Percentiles rank a stretch among this genome's conserved stretches.
Conservation (phyloP, 2,888 invertebrate genomes). For the Drosophila nigricruria region DNA sequence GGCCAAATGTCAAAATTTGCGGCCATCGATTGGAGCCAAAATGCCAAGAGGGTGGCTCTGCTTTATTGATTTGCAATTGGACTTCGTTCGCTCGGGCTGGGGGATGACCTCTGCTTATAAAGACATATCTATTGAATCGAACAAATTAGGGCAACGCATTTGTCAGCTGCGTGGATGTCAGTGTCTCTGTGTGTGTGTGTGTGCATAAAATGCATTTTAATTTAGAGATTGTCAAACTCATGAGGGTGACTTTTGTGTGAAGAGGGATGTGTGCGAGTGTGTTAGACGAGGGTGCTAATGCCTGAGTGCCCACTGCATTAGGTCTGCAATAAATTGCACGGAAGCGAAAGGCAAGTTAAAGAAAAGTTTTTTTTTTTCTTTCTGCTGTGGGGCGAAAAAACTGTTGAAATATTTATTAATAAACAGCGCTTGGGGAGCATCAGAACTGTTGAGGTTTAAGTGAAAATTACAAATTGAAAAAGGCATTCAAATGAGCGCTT, state of each 20-base stretch:
- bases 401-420: conserved; percentile 27
- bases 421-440: neutral
- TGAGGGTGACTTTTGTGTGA: conserved; percentile 31
- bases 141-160: conserved; percentile 46
- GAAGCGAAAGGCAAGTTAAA: conserved; percentile 40
- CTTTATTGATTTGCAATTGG: conserved; percentile 51
- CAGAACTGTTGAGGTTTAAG: conserved; percentile 5
- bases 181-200: conserved; percentile 31
- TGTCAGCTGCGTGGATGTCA: conserved; percentile 27
- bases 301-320: conserved; percentile 44
- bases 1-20: conserved; percentile 79
- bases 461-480: conserved; percentile 4
- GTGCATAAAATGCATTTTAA: conserved; percentile 74
- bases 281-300: conserved; percentile 58
- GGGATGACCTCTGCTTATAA: conserved; percentile 48
- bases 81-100: conserved; percentile 1
- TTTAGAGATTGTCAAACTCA: conserved; percentile 35
- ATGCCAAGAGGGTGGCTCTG: conserved; percentile 28
- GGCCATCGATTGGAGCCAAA: conserved; percentile 69
- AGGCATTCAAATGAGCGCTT: neutral
- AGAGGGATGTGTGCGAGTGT: conserved; percentile 9
- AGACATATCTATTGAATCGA: conserved; percentile 59
- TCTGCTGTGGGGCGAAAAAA: conserved; percentile 7
- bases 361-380: neutral
- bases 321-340: conserved; percentile 64